phyloP scores from a whole-genome alignment of 2,113 vertebrate species.

The Colinus virginianus region DNA sequence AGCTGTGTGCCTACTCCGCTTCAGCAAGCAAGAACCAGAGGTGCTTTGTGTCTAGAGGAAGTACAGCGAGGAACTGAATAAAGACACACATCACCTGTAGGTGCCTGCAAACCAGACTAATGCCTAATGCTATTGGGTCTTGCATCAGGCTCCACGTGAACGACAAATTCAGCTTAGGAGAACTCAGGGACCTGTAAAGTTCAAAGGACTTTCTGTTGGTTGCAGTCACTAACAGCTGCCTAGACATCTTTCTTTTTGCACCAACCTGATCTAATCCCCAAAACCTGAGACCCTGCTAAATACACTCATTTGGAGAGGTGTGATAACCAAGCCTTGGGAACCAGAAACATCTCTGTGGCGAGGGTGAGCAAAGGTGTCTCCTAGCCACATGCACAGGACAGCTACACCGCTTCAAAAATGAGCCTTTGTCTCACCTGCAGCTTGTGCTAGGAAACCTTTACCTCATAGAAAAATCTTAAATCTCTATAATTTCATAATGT shows the following conservation, averaged over 20 bases:
- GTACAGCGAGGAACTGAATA: not conserved
- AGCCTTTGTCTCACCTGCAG: not conserved
- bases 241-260: not conserved
- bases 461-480: not conserved
- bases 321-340: not conserved
- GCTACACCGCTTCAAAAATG: not conserved
- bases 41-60: not conserved
- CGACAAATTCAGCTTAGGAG: constrained; percentile 2
- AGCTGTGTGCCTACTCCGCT: constrained; percentile 26
- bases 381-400: not conserved
- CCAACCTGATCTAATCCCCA: not conserved
- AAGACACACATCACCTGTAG: not conserved
- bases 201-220: not conserved
- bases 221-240: constrained; percentile 16
- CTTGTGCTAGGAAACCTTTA: not conserved
- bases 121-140: not conserved
- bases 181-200: not conserved
- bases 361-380: not conserved
- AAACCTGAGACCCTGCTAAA: not conserved
- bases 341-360: rapidly evolving
- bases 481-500: not conserved
- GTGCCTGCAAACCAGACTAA: not conserved
- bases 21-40: not conserved
- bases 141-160: not conserved
- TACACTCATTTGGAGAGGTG: not conserved